phyloP scores from a whole-genome alignment of 1,140 invertebrate genomes.

The Ostrea denselamellosa region DNA sequence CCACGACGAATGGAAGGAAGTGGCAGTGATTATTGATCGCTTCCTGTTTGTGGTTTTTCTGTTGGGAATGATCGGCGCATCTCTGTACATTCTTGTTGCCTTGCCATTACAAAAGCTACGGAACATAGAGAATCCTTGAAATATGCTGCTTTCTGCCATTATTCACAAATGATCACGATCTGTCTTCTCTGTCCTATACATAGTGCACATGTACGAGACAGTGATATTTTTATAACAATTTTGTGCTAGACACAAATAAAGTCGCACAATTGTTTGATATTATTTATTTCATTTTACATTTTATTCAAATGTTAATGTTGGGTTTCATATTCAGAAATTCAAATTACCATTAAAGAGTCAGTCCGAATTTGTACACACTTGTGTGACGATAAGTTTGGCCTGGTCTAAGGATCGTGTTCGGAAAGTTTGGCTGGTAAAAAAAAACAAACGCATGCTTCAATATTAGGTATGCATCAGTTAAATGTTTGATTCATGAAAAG shows the following conservation, averaged over 20 bases:
- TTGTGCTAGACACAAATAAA: background rate
- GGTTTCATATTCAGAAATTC: background rate
- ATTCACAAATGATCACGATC: background rate
- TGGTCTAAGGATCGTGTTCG: background rate
- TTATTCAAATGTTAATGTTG: background rate
- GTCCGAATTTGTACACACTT: constrained; percentile 39
- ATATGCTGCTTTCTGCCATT: background rate
- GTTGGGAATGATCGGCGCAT: constrained; percentile 93
- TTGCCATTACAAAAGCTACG: constrained; percentile 84
- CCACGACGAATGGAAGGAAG: constrained; percentile 96
- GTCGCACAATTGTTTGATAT: background rate
- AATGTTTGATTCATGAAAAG: too few species aligned
- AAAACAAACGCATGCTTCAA: background rate
- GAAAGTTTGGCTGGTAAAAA: constrained; percentile 34
- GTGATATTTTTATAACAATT: background rate
- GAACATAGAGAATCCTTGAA: background rate
- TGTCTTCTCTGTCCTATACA: background rate
- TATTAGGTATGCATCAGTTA: too few species aligned
- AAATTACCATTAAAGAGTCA: background rate
- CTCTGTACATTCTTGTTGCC: constrained; percentile 97
- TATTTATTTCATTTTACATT: background rate
- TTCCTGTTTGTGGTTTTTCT: constrained; percentile 98
- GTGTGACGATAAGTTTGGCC: constrained; percentile 24
- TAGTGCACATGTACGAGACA: background rate
- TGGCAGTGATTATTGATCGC: constrained; percentile 99